Base-by-base conservation (phyloP, 2,797 vertebrate species). In the Chrosomus eos region DNA sequence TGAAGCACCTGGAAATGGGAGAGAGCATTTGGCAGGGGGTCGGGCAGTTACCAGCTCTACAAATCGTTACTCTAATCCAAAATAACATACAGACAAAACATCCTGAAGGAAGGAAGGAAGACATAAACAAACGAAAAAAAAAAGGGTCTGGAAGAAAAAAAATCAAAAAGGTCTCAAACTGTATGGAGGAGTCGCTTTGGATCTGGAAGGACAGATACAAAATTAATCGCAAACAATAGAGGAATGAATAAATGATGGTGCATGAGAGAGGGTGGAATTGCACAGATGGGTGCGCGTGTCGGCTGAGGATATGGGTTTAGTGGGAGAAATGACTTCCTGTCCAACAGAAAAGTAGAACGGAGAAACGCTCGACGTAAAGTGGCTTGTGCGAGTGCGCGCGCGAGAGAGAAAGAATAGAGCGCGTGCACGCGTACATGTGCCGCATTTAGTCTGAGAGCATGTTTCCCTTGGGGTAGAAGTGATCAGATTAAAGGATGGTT, bases 21-120 rank as follows among this genome's bases (percentile, higher is more conserved):
- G 92, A 92, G 91, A 91, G 87, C 90, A 92, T 93, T 93, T 91
- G 84, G 91, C 91, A 91, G 89, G 84, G 92, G 90, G 89, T 91
- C 88, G 90, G 90, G 90, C 85, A 88, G 53, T 73, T 73, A 80
- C 86, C 89, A 91, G 89, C 90, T 91, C 33, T 88, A 82, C 19
- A 85, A 83, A 77, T 82, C 33, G 77, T 68, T 79, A 68, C 28
- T 74, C 48, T 83, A 80, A 87, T 77, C 73, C 64, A 51, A 87
- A 85, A 82, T 82, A 82, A 48, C 58, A 36, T 40, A 78, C 79
- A 87, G 58, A 90, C 90, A 80, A 90, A 90, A 90, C 84, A 90
- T 92, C 93, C 93, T 91, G 90, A 92, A 89, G 91, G 90, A 91
- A 86, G 76, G 89, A 91, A 81, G 45, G 62, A 68, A 62, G 81